These are phyloP conservation scores for Neoniphon sammara DNA, from an alignment of 2,797 vertebrate species.

Conservation along the genomic window DNA sequence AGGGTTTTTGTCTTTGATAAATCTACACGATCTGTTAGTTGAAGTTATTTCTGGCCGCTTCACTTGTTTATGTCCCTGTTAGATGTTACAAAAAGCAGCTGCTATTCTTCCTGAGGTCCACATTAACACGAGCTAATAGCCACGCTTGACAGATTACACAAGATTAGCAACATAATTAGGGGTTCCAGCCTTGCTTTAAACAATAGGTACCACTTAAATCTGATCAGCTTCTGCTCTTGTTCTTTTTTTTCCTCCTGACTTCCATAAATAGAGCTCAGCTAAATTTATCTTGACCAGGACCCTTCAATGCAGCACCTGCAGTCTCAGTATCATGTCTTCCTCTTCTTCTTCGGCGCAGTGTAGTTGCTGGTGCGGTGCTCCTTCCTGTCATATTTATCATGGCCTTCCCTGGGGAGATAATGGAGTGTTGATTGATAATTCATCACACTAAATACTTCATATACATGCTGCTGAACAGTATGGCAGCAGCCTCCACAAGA, in stretches of 20 bases:
- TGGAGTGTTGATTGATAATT: constrained; percentile 73
- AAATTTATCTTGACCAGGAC: constrained; percentile 40
- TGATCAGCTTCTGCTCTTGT: background rate
- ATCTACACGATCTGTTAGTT: constrained; percentile 16
- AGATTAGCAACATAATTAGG: constrained; percentile 2
- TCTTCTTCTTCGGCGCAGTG: constrained; percentile 81
- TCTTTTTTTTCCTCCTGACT: background rate
- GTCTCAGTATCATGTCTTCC: constrained; percentile 72
- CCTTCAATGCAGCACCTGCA: constrained; percentile 31
- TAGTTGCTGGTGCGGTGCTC: constrained; percentile 90
- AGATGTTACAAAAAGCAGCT: constrained; percentile 24
- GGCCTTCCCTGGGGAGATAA: constrained; percentile 89
- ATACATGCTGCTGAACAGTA: constrained; percentile 73
- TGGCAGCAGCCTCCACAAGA: constrained; percentile 57
- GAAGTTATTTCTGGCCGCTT: background rate
- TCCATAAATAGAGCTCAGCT: constrained; percentile 47
- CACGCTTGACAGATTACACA: constrained; percentile 8
- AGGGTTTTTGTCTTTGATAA: background rate
- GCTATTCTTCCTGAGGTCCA: constrained; percentile 4
- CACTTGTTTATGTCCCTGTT: constrained; percentile 15
- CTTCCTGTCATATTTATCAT: constrained; percentile 92
- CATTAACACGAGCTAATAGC: background rate
- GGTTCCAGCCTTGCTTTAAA: constrained; percentile 21
- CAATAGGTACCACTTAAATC: constrained; percentile 31
- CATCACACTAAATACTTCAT: constrained; percentile 80